Evolutionary conservation across 2,113 vertebrate species (phyloP).

Genomic region (Lepus timidus): DNA sequence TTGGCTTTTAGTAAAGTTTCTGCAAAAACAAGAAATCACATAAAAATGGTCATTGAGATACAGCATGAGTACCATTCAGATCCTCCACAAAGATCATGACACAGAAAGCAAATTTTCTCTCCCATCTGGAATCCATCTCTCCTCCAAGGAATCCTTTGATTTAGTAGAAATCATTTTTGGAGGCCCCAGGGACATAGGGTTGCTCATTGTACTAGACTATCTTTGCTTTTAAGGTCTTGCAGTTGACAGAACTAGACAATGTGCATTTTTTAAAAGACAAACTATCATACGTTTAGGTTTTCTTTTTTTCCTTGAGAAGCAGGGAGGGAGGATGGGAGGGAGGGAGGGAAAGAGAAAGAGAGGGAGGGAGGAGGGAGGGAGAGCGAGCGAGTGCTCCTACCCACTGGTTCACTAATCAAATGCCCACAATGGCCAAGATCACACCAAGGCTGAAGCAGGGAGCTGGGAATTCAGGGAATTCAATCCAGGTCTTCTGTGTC

Average conservation of each 20-base stretch:
- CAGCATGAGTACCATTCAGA: background rate
- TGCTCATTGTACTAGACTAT: background rate
- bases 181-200: background rate
- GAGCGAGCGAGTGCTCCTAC: no score
- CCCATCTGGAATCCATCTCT: background rate
- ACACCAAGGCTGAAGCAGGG: no score
- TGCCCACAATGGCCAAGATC: no score
- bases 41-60: background rate
- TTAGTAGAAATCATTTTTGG: slow-evolving; percentile 1
- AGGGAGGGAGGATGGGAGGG: no score
- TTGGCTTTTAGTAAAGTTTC: slow-evolving; percentile 25
- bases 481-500: no score
- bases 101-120: background rate
- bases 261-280: background rate
- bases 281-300: background rate
- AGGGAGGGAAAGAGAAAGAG: no score
- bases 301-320: no score
- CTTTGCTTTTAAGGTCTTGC: background rate
- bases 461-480: no score
- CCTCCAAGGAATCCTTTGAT: background rate
- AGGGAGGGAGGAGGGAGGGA: no score
- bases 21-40: background rate
- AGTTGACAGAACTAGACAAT: background rate
- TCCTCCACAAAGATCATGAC: slow-evolving; percentile 17
- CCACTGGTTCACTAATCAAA: no score